These are phyloP conservation scores for Drosophila prolongata DNA, from an alignment of 2,888 invertebrate genomes.

Conservation along the genomic window DNA sequence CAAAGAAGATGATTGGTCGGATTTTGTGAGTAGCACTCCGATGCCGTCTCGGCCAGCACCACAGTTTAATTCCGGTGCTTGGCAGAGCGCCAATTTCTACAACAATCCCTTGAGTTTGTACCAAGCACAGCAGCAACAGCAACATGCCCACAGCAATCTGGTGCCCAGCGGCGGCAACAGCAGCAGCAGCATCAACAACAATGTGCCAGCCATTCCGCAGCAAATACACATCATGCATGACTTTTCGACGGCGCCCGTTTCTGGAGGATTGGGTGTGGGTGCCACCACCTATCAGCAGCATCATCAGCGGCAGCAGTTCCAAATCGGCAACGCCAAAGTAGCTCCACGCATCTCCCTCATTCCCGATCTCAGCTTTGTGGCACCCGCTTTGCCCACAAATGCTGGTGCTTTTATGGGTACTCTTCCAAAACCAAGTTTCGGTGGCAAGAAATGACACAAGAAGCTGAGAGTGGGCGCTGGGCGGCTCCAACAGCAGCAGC, in stretches of 20 bases:
- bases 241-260: constrained; percentile 76
- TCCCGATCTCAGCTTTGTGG: constrained; percentile 86
- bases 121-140: constrained; percentile 68
- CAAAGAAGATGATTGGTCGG: constrained; percentile 86
- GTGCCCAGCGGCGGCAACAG: constrained; percentile 60
- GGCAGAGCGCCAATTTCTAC: constrained; percentile 83
- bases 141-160: constrained; percentile 67
- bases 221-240: constrained; percentile 83
- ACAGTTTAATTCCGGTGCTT: constrained; percentile 83
- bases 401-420: constrained; percentile 81
- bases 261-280: constrained; percentile 14
- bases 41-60: constrained; percentile 58
- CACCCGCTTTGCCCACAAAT: constrained; percentile 84
- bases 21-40: constrained; percentile 86
- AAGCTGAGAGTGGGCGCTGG: constrained; percentile 63
- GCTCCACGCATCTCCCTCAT: constrained; percentile 85
- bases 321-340: constrained; percentile 80
- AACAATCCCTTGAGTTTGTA: constrained; percentile 82
- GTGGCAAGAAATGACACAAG: constrained; percentile 84
- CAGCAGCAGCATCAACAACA: constrained; percentile 53
- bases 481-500: constrained; percentile 20
- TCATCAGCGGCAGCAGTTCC: constrained; percentile 68
- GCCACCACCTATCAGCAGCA: constrained; percentile 57
- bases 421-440: constrained; percentile 81
- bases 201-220: constrained; percentile 63